Evolutionary conservation across 1,140 invertebrate genomes (phyloP), one percentile per base, ranked within the genome.

Genomic region (Cephus cinctus): DNA sequence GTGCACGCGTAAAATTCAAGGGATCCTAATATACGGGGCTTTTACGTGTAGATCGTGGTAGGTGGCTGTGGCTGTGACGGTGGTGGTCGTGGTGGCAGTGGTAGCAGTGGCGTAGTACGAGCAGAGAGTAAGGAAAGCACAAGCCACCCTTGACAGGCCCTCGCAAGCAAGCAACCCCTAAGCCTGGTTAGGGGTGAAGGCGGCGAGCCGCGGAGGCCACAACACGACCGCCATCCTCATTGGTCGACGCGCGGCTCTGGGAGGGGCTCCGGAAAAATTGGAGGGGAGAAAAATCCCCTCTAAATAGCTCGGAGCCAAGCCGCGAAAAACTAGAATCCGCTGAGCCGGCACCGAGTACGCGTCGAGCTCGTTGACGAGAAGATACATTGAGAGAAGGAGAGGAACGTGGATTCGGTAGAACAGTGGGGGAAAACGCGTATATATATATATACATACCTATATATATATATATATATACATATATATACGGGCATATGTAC

Each of bases 211-310:
- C 73, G 65, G 66, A 69, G 69, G 71, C 73, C 73, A 73, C 73
- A 76, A 75, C 73, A 75, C 73, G 68, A 76, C 75, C 73, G 66
- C 75, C 55, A 59, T 65, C 71, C 71, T 71, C 71, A 76, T 75
- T 76, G 73, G 73, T 77, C 68, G 73, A 63, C 67, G 65, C 66
- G 61, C 50, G 56, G 45, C 53, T 50, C 67, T 74, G 73, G 73
- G 73, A 72, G 73, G 71, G 69, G 73, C 73, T 69, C 66, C 59
- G 59, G 66, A 73, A 75, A 75, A 76, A 70, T 69, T 70, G 69
- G 61, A 53, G 70, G 71, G 71, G 69, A 68, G 56, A 71, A 71
- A 72, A 73, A 71, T 73, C 72, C 67, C 71, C 70, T 59, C 69
- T 74, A 77, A 76, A 76, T 76, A 75, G 74, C 72, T 73, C 58